phyloP scores from a whole-genome alignment of 2,888 invertebrate genomes.

The Dicranocentrus wangi region DNA sequence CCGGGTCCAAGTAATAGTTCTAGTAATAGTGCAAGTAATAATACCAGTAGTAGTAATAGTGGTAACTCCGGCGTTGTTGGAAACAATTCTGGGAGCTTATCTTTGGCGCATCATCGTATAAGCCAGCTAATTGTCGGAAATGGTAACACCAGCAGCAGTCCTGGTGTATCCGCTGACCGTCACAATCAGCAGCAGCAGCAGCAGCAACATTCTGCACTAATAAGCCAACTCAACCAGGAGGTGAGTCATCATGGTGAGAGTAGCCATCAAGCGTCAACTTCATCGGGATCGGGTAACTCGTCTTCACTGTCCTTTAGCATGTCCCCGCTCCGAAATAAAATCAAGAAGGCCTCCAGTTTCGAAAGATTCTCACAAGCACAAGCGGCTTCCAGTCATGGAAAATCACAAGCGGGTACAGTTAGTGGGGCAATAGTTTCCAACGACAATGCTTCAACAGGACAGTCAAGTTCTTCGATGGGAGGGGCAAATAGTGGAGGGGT shows the following conservation, averaged over 20 bases:
- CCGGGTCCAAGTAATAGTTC: constrained; percentile 32
- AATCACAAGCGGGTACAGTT: too few species aligned
- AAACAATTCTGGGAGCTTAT: constrained; percentile 29
- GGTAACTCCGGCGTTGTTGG: background rate
- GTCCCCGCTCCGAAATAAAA: constrained; percentile 70
- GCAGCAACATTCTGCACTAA: constrained; percentile 29
- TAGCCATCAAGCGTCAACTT: constrained; percentile 20
- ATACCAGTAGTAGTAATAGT: constrained; percentile 5
- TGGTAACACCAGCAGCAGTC: constrained; percentile 25
- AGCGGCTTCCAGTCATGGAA: constrained; percentile 52
- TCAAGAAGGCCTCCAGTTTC: constrained; percentile 72
- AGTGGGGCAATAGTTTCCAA: constrained; percentile 31
- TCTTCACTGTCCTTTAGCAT: constrained; percentile 50
- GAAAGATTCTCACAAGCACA: constrained; percentile 71
- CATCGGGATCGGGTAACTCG: constrained; percentile 30
- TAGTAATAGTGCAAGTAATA: too few species aligned
- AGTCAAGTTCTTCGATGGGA: background rate
- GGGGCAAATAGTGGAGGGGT: constrained; percentile 15
- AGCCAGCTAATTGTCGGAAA: constrained; percentile 47
- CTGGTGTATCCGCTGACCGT: background rate
- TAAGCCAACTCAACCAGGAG: constrained; percentile 48
- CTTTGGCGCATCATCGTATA: constrained; percentile 40
- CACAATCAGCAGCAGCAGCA: constrained; percentile 22
- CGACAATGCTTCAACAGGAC: constrained; percentile 4
- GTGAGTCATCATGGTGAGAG: constrained; percentile 13